Evolutionary conservation across 2,888 invertebrate species (phyloP).

Genomic region (Volucella bombylans): DNA sequence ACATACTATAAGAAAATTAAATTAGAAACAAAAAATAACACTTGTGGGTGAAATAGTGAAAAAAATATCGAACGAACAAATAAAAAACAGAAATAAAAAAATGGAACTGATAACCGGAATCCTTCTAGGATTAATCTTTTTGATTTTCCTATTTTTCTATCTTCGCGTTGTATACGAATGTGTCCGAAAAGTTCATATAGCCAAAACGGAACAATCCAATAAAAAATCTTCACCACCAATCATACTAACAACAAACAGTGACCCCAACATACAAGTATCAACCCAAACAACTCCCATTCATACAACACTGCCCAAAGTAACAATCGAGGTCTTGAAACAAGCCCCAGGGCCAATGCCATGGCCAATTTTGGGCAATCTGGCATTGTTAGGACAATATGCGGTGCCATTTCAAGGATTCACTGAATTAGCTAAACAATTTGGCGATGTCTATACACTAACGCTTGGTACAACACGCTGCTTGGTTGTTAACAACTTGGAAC

Average conservation of each 20-base stretch:
- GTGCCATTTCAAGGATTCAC: constrained; percentile 89
- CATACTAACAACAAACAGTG: constrained; percentile 29
- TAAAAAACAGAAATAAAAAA: constrained; percentile 31
- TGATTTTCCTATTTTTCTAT: constrained; percentile 75
- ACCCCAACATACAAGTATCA: constrained; percentile 28
- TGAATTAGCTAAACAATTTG: constrained; percentile 86
- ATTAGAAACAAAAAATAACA: background rate
- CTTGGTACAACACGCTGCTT: constrained; percentile 88
- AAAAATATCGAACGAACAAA: background rate
- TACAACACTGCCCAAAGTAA: constrained; percentile 15
- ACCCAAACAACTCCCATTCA: constrained; percentile 1
- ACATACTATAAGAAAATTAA: constrained; percentile 1
- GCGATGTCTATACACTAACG: constrained; percentile 87
- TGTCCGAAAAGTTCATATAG: constrained; percentile 75
- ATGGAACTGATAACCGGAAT: constrained; percentile 72
- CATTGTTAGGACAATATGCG: constrained; percentile 85
- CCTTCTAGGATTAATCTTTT: constrained; percentile 66
- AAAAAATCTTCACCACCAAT: constrained; percentile 52
- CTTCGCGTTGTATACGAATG: constrained; percentile 75
- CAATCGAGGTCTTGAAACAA: constrained; percentile 75
- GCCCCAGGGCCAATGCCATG: constrained; percentile 87
- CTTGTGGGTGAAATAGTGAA: background rate
- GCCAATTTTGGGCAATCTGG: constrained; percentile 88
- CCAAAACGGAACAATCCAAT: constrained; percentile 55
- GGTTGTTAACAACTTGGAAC: constrained; percentile 88